Base-by-base conservation (phyloP, 2,888 invertebrate genomes). In the Trilocha varians region DNA sequence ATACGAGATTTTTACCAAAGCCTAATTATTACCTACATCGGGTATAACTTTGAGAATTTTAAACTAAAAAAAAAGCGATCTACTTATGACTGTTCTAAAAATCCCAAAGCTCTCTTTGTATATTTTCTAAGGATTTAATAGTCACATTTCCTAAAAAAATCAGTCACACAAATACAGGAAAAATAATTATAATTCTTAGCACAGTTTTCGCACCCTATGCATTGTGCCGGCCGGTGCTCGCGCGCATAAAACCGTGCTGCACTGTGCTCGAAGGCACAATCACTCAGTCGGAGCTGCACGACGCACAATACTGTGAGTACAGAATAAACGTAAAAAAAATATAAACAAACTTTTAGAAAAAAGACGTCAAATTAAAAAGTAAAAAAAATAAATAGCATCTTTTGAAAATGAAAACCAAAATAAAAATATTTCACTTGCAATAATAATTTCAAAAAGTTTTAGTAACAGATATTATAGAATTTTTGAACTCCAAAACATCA, bases 191-290 rank as follows among this genome's bases (percentile, higher is more conserved):
- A 37, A 44, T 52, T 50, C 51, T 25, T 38, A 51, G 48, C 45
- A 48, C 48, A 54, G 51, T 59, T 55, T 56, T 44, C 43, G 53
- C 83, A 82, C 70, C 77, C 79, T 78, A 64, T 78, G 60, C 45
- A 57, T 42, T 41, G 52, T 48, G 44, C 39, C 42, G 39, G 51
- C 47, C 44, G 43, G 44, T 53, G 72, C 70, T 73, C 65, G 42
- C 18, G 68, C 74, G 75, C 80, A 77, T 83, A 83, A 55, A 83
- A 79, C 70, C 46, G 60, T 53, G 63, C 39, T 64, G 70, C 78
- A 68, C 49, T 53, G 53, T 14, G 52, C 42, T 37, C 34, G 47
- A 47, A 49, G 57, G 57, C 66, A 67, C 83, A 83, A 69, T 72
- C 78, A 65, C 62, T 71, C 69, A 65, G 65, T 61, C 69, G 65